phyloP scores from a whole-genome alignment of 2,113 vertebrate genomes.

The Nannobrachium achirus region DNA sequence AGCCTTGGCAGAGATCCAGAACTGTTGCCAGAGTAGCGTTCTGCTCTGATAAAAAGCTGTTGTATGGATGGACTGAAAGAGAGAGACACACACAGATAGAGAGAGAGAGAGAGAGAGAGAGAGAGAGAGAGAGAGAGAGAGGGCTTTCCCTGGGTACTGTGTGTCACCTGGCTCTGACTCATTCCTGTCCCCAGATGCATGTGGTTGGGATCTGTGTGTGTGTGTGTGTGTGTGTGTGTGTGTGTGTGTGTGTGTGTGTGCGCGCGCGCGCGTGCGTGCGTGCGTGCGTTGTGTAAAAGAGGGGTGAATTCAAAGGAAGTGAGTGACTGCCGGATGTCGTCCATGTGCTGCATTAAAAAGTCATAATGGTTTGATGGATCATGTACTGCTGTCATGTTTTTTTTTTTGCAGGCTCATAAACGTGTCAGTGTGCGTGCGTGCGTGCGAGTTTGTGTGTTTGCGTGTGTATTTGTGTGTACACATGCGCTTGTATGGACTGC shows the following conservation, averaged over 20 bases:
- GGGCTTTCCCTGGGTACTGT: neutral
- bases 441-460: neutral
- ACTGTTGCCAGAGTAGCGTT: slow-evolving; percentile 5
- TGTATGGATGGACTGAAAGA: slow-evolving; percentile 8
- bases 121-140: slow-evolving; percentile 18
- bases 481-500: slow-evolving; percentile 11
- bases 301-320: neutral
- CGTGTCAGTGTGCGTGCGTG: neutral
- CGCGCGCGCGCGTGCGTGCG: no score
- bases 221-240: neutral
- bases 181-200: neutral
- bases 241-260: neutral
- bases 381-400: neutral
- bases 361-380: neutral
- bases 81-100: no score
- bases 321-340: neutral
- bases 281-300: neutral
- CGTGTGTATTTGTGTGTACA: neutral
- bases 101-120: slow-evolving; percentile 15
- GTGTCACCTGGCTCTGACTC: slow-evolving; percentile 6
- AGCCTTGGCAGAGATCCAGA: slow-evolving; percentile 17
- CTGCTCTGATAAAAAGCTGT: slow-evolving; percentile 8
- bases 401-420: neutral
- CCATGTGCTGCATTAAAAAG: neutral
- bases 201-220: neutral